These are phyloP conservation scores for Sebastiscus albofasciatus DNA, from an alignment of 2,797 vertebrate species.

Conservation along the genomic window DNA sequence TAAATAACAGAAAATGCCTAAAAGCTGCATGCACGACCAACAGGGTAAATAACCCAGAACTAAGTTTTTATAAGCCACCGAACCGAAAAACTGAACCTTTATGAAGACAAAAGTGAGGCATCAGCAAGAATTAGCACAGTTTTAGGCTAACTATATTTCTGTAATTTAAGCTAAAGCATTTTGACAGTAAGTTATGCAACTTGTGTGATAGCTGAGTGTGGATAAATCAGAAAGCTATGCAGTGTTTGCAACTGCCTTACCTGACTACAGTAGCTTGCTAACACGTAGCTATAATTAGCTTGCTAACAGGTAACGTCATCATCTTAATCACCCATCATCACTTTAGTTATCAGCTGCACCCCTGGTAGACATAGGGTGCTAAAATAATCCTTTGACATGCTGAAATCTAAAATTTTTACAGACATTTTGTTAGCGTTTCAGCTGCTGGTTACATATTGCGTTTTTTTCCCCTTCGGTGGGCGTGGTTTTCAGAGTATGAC, in stretches of 20 bases:
- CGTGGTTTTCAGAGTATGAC: neutral
- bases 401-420: neutral
- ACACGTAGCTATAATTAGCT: neutral
- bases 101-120: no score
- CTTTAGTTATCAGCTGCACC: neutral
- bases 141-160: no score
- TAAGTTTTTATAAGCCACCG: no score
- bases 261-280: neutral
- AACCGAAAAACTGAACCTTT: no score
- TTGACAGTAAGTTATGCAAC: no score
- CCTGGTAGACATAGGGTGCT: neutral
- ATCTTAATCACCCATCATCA: neutral
- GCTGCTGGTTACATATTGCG: neutral
- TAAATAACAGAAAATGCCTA: no score
- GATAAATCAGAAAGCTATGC: neutral
- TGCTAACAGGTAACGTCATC: neutral
- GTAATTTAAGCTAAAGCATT: no score
- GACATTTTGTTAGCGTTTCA: neutral
- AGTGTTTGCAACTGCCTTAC: no score
- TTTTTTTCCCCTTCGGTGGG: rapidly evolving
- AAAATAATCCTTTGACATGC: neutral
- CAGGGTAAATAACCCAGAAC: no score
- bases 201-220: no score
- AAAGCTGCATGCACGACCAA: no score
- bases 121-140: no score